Evolutionary conservation across 2,888 invertebrate genomes (phyloP), one percentile per base, ranked within the genome.

Genomic region (Polydrusus tereticollis): DNA sequence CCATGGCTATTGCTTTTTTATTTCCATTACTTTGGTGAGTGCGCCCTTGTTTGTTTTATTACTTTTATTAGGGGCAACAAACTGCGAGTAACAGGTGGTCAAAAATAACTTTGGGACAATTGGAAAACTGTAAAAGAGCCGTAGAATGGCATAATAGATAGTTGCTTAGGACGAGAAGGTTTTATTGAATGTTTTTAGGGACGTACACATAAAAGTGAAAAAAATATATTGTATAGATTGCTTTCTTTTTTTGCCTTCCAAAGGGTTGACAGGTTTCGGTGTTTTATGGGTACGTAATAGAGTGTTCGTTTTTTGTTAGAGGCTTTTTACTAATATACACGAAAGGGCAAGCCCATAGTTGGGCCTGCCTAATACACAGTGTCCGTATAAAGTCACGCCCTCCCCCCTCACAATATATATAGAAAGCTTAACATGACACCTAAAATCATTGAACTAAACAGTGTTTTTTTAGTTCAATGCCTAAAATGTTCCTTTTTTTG

Each of bases 11-110:
- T 29, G 16, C 62, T 29, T 18, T 47, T 62, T 62, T 62, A 62
- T 47, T 62, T 62, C 47, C 33, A 16, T 43, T 60, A 60, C 60
- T 60, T 58, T 45, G 23, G 38, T 60, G 43, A 60, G 82, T 81
- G 79, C 81, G 81, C 82, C 79, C 79, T 78, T 82, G 82, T 83
- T 83, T 83, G 82, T 83, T 83, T 82, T 83, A 83, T 83, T 83
- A 82, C 83, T 83, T 83, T 83, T 83, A 84, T 83, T 84, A 83
- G 81, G 81, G 77, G 79, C 80, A 80, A 80, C 79, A 79, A 80
- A 81, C 80, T 80, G 77, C 78, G 80, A 80, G 82, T 82, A 83
- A 83, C 83, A 83, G 82, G 82, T 83, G 83, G 83, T 79, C 80
- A 80, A 82, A 87, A 87, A 85, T 82, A 79, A 82, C 80, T 82